Evolutionary conservation across 2,113 vertebrate species (phyloP).

Genomic region (Sus scrofa): T2T-Sscrofa CM000812.6:67472001-67472500

Average conservation of each 20-base stretch:
- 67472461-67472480: background rate
- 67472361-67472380: background rate
- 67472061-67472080: background rate
- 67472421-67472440: slow-evolving; percentile 46
- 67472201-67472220: background rate
- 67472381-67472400: background rate
- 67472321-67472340: background rate
- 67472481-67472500: slow-evolving; percentile 43
- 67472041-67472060: background rate
- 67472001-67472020: background rate
- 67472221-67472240: background rate
- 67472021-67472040: background rate
- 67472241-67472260: background rate
- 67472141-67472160: background rate
- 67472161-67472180: background rate
- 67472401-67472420: slow-evolving; percentile 37
- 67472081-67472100: slow-evolving; percentile 30
- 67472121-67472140: background rate
- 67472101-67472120: background rate
- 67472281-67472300: background rate
- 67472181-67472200: background rate
- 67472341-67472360: slow-evolving; percentile 9
- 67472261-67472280: background rate
- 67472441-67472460: slow-evolving; percentile 10
- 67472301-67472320: background rate